A percentile compares a stretch with the other conserved stretches of the same genome.
These are phyloP conservation scores for Himantopus leucocephalus DNA, from an alignment of 2,113 vertebrate genomes.

Conservation along the genomic window DNA sequence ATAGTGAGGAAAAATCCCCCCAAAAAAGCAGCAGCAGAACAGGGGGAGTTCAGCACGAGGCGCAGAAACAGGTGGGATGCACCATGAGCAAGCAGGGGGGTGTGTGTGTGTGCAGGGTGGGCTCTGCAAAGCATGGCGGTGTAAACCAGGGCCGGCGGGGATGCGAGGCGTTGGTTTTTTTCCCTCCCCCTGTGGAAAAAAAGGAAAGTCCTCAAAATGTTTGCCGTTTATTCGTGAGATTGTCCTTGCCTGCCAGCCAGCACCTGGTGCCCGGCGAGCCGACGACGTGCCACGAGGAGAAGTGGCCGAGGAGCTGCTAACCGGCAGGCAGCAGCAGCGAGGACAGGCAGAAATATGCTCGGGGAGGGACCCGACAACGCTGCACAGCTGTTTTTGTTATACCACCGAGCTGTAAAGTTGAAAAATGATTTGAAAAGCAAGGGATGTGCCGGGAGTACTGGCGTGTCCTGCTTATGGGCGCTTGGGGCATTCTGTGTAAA, in stretches of 20 bases:
- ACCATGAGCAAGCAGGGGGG: rapidly evolving
- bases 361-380: neutral
- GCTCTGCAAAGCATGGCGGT: rapidly evolving
- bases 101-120: rapidly evolving
- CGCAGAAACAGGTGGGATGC: rapidly evolving
- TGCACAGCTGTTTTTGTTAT: constrained; percentile 58
- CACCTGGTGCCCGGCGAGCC: neutral
- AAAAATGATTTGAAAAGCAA: constrained; percentile 41
- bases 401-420: neutral
- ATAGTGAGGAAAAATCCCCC: neutral
- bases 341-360: neutral
- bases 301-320: neutral
- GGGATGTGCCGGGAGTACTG: neutral
- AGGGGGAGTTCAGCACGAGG: rapidly evolving
- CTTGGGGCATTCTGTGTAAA: constrained; percentile 57
- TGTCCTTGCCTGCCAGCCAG: neutral
- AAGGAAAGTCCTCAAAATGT: neutral
- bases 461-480: neutral
- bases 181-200: neutral
- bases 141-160: rapidly evolving
- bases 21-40: neutral
- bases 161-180: rapidly evolving
- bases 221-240: neutral
- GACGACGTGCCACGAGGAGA: neutral
- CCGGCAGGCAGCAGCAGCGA: neutral